These are phyloP conservation scores for Zaprionus obscuricornis DNA, from an alignment of 2,888 invertebrate genomes.

Conservation along the genomic window DNA sequence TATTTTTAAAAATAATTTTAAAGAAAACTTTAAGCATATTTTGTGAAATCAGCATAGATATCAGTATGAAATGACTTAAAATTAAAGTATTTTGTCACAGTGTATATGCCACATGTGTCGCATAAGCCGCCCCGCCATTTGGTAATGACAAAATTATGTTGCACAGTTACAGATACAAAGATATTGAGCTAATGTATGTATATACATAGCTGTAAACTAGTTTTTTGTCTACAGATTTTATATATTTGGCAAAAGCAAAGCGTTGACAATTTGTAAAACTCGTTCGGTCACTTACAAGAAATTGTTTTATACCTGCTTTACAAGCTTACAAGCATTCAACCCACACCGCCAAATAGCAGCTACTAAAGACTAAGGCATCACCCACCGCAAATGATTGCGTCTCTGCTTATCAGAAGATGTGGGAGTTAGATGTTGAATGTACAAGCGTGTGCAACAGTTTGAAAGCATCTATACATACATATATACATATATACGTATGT, in stretches of 20 bases:
- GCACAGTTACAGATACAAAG: constrained; percentile 53
- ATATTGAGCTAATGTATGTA: constrained; percentile 29
- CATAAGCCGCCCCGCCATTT: constrained; percentile 32
- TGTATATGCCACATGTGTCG: constrained; percentile 7
- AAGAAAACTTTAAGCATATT: too few relatives aligned
- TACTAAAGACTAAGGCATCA: too few relatives aligned
- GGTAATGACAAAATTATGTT: constrained; percentile 76
- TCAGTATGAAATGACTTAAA: too few relatives aligned
- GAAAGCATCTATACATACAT: too few relatives aligned
- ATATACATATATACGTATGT: too few relatives aligned
- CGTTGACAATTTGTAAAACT: constrained; percentile 76
- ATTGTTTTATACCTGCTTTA: constrained; percentile 18
- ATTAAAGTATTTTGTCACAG: too few relatives aligned
- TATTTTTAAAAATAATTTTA: too few relatives aligned
- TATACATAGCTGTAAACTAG: constrained; percentile 48
- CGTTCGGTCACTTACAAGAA: constrained; percentile 62
- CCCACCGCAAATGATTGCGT: too few relatives aligned
- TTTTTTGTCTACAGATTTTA: constrained; percentile 56
- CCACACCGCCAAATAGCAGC: constrained; percentile 18
- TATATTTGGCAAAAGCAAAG: constrained; percentile 67
- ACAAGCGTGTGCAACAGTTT: too few relatives aligned
- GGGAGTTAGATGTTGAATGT: constrained; percentile 16
- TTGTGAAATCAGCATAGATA: too few relatives aligned
- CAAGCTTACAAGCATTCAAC: constrained; percentile 7
- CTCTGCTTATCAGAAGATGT: constrained; percentile 42